Percentiles rank a stretch among this genome's conserved stretches.
These are phyloP conservation scores for Bombus pyrosoma DNA, from an alignment of 1,140 invertebrate genomes.

Conservation along the genomic window DNA sequence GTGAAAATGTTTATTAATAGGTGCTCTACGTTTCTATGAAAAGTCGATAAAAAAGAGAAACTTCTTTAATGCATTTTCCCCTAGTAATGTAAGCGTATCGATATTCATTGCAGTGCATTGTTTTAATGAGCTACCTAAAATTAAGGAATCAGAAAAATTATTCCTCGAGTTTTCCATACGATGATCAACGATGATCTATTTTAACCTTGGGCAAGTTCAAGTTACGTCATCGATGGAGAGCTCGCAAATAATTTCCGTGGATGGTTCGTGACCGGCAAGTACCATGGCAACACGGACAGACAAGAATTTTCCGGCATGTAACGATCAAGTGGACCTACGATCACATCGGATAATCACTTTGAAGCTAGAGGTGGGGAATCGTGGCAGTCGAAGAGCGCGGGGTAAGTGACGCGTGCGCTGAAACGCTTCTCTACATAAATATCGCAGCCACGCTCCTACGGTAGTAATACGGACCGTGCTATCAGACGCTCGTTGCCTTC, in stretches of 20 bases:
- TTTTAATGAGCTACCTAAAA: not conserved
- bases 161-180: not conserved
- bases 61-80: not conserved
- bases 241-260: slow-evolving; percentile 15
- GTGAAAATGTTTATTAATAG: not conserved
- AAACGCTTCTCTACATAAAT: slow-evolving; percentile 67
- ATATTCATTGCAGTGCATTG: not conserved
- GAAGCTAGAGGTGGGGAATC: slow-evolving; percentile 48
- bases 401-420: slow-evolving; percentile 65
- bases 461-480: slow-evolving; percentile 58
- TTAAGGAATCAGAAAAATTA: not conserved
- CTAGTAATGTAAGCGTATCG: not conserved
- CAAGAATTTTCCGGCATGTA: slow-evolving; percentile 59
- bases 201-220: slow-evolving; percentile 8
- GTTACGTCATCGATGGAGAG: not conserved
- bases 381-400: slow-evolving; percentile 42
- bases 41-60: not conserved
- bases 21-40: not conserved
- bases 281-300: not conserved
- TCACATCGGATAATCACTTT: slow-evolving; percentile 57
- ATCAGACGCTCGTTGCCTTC: slow-evolving; percentile 45
- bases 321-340: slow-evolving; percentile 59
- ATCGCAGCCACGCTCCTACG: slow-evolving; percentile 51
- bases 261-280: not conserved
- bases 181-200: not conserved